These are phyloP conservation scores for Danionella cerebrum DNA, from an alignment of 2,113 vertebrate genomes.

Conservation along the genomic window DNA sequence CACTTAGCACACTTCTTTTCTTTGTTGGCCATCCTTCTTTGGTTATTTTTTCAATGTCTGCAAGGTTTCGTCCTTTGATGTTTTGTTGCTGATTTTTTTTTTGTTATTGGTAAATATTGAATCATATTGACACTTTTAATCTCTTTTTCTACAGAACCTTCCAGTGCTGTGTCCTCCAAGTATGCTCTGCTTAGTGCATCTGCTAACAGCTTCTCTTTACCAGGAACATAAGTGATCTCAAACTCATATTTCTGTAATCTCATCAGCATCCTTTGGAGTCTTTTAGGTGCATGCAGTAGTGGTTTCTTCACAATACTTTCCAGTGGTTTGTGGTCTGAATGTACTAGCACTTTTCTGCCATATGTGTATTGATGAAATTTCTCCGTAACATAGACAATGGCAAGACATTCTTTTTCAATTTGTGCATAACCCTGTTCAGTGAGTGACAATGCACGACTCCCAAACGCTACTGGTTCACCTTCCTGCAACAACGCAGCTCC, in stretches of 20 bases:
- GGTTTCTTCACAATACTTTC: no score
- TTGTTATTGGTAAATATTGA: slow-evolving; percentile 11
- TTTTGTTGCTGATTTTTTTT: not conserved
- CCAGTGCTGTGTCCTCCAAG: not conserved
- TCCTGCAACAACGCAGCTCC: not conserved
- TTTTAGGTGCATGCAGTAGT: no score
- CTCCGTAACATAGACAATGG: not conserved
- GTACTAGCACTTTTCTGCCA: not conserved
- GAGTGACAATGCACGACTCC: not conserved
- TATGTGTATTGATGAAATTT: slow-evolving; percentile 1
- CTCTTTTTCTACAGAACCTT: not conserved
- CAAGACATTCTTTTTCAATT: not conserved
- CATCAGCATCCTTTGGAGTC: no score
- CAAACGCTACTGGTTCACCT: not conserved
- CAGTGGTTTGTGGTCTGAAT: not conserved
- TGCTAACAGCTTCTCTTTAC: not conserved
- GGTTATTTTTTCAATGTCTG: slow-evolving; percentile 5
- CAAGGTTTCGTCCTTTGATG: slow-evolving; percentile 2
- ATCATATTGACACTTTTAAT: slow-evolving; percentile 20
- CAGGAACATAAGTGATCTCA: not conserved
- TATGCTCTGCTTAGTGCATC: not conserved
- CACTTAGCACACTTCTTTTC: not conserved
- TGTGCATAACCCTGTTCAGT: not conserved
- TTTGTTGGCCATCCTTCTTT: not conserved
- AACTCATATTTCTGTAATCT: no score